These are phyloP conservation scores for Anticlea derivata DNA, from an alignment of 2,888 invertebrate species.

Conservation along the genomic window DNA sequence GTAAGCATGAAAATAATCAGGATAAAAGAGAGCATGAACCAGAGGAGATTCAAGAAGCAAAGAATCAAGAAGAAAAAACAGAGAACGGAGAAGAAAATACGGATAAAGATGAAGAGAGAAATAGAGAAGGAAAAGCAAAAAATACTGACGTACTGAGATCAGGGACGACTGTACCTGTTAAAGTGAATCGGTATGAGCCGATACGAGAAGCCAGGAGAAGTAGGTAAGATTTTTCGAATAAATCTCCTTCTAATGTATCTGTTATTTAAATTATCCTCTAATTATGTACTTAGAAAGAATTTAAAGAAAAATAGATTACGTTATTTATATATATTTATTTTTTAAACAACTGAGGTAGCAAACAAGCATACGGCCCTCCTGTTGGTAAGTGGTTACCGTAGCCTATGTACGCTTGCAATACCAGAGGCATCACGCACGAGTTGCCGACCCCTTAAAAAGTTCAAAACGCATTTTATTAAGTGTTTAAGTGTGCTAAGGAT, in stretches of 20 bases:
- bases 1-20: background rate
- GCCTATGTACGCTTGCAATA: too few relatives aligned
- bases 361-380: too few relatives aligned
- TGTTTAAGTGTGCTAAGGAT: too few relatives aligned
- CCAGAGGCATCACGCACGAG: too few relatives aligned
- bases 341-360: too few relatives aligned
- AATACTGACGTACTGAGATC: background rate
- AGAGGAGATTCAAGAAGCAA: background rate
- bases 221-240: slow-evolving; percentile 27
- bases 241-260: slow-evolving; percentile 2
- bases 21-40: background rate
- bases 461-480: too few relatives aligned
- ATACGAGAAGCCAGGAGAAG: background rate
- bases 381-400: too few relatives aligned
- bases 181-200: slow-evolving; percentile 4
- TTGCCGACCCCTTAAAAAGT: too few relatives aligned
- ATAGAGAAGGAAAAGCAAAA: background rate
- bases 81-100: background rate
- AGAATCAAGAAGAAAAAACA: background rate
- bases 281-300: too few relatives aligned
- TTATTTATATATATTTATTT: too few relatives aligned
- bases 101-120: too few relatives aligned
- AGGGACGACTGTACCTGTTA: background rate
- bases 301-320: too few relatives aligned
- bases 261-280: background rate